Base-by-base conservation (phyloP, 1,140 invertebrate species). In the Drusus annulatus region DNA sequence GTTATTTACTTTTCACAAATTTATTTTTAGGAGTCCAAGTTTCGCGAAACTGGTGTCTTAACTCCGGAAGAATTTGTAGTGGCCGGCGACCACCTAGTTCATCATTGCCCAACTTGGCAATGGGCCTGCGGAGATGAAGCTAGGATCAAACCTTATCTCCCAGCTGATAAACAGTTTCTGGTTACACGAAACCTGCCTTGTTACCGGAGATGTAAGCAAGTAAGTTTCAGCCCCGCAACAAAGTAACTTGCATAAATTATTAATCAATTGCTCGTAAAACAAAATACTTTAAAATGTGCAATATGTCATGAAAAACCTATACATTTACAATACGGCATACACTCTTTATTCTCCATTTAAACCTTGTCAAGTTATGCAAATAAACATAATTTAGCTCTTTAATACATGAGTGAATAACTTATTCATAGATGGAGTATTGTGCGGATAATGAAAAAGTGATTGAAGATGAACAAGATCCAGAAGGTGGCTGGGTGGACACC, bases 31-130 rank as follows among this genome's bases (percentile, higher is more conserved):
- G 97, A 99, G 90, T 99, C 98, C 7, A 99, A 99, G 89, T 99
- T 99, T 89, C 94, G 95, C 84, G 98, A 99, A 90, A 99, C 98
- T 63, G 98, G 98, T 54, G 98, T 99, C 0, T 88, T 99, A 10
- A 99, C 98, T n/a, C 95, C 96, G 0, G 95, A 96, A 86, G 95
- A 99, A 90, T 99, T 99, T 93, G 91, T 99, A 1, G 96, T 95
- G 65, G 98, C 98, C 75, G 99, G 99, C 4, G 99, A 99, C 88
- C 98, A 99, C 88, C 89, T 99, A 21, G 98, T 99, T 0, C 98
- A 99, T 90, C 98, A 99, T 88, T 99, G 98, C 89, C 98, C 99
- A 0, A 99, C 98, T 1, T 99, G 99, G 99, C 96, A 98, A 85
- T 99, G 99, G 99, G 94, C 96, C 3, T 91, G 93, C 23, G 97